Evolutionary conservation across 2,888 invertebrate genomes (phyloP), one percentile per base, ranked within the genome.

Genomic region (Cremastinae sp.): DNA sequence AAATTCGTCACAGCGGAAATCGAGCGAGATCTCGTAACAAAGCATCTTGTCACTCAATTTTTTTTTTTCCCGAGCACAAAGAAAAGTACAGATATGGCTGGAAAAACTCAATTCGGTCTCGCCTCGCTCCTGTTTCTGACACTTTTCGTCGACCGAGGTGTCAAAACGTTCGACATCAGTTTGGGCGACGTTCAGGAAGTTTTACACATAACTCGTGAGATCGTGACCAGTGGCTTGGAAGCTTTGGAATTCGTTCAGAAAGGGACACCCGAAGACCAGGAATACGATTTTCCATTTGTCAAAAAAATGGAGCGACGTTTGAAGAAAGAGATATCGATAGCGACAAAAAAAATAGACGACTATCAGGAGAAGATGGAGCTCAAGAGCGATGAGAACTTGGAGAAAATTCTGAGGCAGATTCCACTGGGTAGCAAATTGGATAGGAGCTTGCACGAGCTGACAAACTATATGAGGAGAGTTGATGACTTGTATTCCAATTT

Each of bases 211-310:
- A 84, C 85, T 1, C 78, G 81, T 1, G 85, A 84, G 14, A 72
- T 83, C 0, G 47, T 83, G 0, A 72, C 73, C 1, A 82, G 85
- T 0, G 62, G 79, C 2, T 71, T 88, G 14, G 85, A 89, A 47
- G 82, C 84, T 0, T 82, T 85, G 79, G 80, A 87, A 1, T 55
- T 83, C 43, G 74, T 86, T 7, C 69, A 74, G 2, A 81, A 81
- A 0, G 69, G 59, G 1, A 51, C 56, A 0, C 74, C 78, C 0
- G 80, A 71, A 7, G 78, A 78, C 7, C 93, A 92, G 80, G 76
- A 92, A 0, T 91, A 93, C 4, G 92, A 92, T 12, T 88, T 93
- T 62, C 94, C 94, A 1, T 87, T 94, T 59, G 88, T 93, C 64
- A 91, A 92, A 61, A 91, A 92, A 81, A 92, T 92, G 81, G 94